Evolutionary conservation across 1,140 invertebrate genomes (phyloP).

Genomic region (Carcinoscorpius rotundicauda): DNA sequence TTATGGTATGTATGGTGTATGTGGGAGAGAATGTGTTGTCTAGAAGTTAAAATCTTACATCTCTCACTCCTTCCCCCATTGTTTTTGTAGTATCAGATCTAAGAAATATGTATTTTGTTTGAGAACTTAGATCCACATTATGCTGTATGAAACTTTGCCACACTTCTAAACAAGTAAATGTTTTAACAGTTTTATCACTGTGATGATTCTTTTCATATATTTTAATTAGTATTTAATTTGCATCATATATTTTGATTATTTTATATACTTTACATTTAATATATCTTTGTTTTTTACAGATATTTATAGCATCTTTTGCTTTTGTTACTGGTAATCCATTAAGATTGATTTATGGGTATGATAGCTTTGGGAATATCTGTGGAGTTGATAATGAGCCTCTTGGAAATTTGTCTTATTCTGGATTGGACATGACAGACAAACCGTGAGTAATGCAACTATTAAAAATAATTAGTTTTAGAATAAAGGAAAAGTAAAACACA

Average conservation of each 20-base stretch:
- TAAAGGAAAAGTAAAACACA: too few species aligned
- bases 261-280: slow-evolving; percentile 8
- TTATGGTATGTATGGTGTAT: too few species aligned
- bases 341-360: slow-evolving; percentile 79
- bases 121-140: too few species aligned
- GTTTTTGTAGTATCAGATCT: too few species aligned
- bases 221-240: slow-evolving; percentile 1
- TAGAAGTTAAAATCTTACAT: too few species aligned
- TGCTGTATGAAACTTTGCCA: neutral
- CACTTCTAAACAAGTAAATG: slow-evolving; percentile 21
- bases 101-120: too few species aligned
- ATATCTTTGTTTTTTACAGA: slow-evolving; percentile 40
- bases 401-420: slow-evolving; percentile 57
- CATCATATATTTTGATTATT: neutral
- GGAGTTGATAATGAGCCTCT: slow-evolving; percentile 63
- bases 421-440: slow-evolving; percentile 63
- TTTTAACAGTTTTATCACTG: slow-evolving; percentile 23
- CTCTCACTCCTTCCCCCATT: too few species aligned
- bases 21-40: too few species aligned
- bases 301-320: slow-evolving; percentile 73
- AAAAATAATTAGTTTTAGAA: neutral
- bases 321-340: slow-evolving; percentile 78
- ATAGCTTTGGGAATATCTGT: slow-evolving; percentile 93
- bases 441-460: slow-evolving; percentile 38
- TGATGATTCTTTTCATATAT: slow-evolving; percentile 23